phyloP scores from a whole-genome alignment of 2,113 vertebrate genomes.

The Setophaga kirtlandii region DNA sequence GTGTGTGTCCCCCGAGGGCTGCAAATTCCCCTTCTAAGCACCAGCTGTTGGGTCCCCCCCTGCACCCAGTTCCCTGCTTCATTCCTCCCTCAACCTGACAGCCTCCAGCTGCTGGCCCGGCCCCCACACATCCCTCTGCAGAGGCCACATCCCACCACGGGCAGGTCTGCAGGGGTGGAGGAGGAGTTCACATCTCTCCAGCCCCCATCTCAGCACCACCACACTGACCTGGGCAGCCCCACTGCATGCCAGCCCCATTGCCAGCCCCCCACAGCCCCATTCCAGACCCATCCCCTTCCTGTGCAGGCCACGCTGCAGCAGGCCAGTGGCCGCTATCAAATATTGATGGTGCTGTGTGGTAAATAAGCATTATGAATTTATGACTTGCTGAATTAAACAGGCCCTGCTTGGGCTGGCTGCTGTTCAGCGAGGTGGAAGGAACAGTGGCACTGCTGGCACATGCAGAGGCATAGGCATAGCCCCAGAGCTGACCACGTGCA shows the following conservation, averaged over 20 bases:
- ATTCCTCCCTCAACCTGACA: not conserved
- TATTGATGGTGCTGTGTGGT: conserved; percentile 35
- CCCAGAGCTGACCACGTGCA: accelerated
- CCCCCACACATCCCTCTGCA: not conserved
- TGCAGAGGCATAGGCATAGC: not conserved
- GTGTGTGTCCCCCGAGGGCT: not conserved
- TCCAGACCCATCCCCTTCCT: not conserved
- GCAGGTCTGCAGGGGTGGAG: not conserved
- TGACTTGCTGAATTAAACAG: conserved; percentile 54
- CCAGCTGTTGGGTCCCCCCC: accelerated
- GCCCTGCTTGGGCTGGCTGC: not conserved
- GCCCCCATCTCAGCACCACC: not conserved
- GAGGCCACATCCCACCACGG: not conserved
- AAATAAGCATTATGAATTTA: conserved; percentile 66
- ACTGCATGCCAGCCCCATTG: accelerated
- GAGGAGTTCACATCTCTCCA: not conserved
- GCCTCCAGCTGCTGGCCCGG: not conserved
- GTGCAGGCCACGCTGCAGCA: accelerated
- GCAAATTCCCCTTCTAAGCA: not conserved
- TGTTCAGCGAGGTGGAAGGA: not conserved
- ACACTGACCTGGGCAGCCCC: not conserved
- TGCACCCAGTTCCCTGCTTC: not conserved
- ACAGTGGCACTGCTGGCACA: not conserved
- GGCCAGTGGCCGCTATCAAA: not conserved
- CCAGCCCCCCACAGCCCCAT: not conserved